Evolutionary conservation across 2,888 invertebrate species (phyloP), one percentile per base, ranked within the genome.

Genomic region (Brachylomia viminalis): DNA sequence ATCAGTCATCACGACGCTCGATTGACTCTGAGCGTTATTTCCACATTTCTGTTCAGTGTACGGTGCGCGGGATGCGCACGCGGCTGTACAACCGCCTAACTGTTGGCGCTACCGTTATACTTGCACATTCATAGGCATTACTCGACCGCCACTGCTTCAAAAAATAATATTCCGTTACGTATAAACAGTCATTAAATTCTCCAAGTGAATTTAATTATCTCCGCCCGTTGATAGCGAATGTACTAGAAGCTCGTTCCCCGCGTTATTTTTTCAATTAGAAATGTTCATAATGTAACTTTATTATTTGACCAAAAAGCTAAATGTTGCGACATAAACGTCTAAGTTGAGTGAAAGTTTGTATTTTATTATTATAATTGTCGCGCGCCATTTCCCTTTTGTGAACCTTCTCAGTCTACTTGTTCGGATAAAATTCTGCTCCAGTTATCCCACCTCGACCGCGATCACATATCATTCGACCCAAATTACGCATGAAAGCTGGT

Each of bases 361-460:
- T 86, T 89, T 85, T 86, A 84, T 80, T 85, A 87, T 84, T 88
- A 91, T 89, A 89, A 92, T 91, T 91, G 92, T 92, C 89, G 90
- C 92, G 93, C 93, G 89, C 93, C 91, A 95, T 95, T 96, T 95
- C 93, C 91, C 90, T 89, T 86, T 87, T 87, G 86, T 90, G 88
- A 91, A 91, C 90, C 92, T 95, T 94, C 93, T 94, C 95, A 95
- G 93, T 95, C 95, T 96, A 95, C 90, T 96, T 94, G 87, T 86
- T 93, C 88, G 86, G 87, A 92, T 93, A 91, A 90, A 93, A 95
- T 94, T 95, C 92, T 95, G 95, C 95, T 93, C 95, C 93, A 95
- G 91, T 95, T 93, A 94, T 94, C 93, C 91, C 81, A 90, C 87
- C 91, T 92, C 91, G 88, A 91, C 92, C 90, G 91, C 88, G 95